Evolutionary conservation across 2,113 vertebrate species (phyloP).

Genomic region (Tyrannus savana): DNA sequence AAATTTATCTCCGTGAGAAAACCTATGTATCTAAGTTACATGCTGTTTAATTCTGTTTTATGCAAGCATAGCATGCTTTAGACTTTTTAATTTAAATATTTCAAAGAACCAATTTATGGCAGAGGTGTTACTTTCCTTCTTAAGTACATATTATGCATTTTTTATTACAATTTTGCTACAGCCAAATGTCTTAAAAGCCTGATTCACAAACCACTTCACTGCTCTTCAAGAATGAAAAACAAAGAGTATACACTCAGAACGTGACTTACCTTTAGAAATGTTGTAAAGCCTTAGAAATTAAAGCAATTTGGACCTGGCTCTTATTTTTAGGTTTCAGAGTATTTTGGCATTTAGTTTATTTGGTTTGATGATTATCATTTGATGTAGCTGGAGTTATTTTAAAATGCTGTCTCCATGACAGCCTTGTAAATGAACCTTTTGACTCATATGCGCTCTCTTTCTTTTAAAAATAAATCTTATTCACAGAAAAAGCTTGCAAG

Average conservation of each 20-base stretch:
- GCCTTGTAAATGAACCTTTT: slow-evolving; percentile 64
- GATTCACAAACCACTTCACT: slow-evolving; percentile 59
- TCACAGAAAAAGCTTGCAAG: slow-evolving; percentile 70
- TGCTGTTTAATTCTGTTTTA: slow-evolving; percentile 58
- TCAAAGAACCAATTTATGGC: slow-evolving; percentile 68
- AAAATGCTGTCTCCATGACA: slow-evolving; percentile 58
- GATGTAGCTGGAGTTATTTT: slow-evolving; percentile 70
- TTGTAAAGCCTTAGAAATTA: slow-evolving; percentile 33
- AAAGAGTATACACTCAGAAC: slow-evolving; percentile 50
- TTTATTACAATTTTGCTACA: slow-evolving; percentile 72
- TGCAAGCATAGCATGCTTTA: slow-evolving; percentile 47
- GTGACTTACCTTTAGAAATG: slow-evolving; percentile 59
- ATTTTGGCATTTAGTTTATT: slow-evolving; percentile 64
- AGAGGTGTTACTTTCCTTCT: slow-evolving; percentile 71
- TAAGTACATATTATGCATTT: slow-evolving; percentile 72
- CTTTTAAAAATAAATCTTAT: slow-evolving; percentile 75
- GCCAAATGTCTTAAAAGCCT: slow-evolving; percentile 67
- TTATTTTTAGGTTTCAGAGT: slow-evolving; percentile 67
- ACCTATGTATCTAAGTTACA: slow-evolving; percentile 48
- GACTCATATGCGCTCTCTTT: slow-evolving; percentile 26
- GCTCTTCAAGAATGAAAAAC: slow-evolving; percentile 72
- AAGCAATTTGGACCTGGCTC: slow-evolving; percentile 60
- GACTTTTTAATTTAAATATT: slow-evolving; percentile 75
- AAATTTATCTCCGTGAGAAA: slow-evolving; percentile 59
- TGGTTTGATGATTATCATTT: slow-evolving; percentile 71